Percentiles rank a stretch among this genome's conserved stretches.
These are phyloP conservation scores for Synanthedon formicaeformis DNA, from an alignment of 2,888 invertebrate genomes.

Conservation along the genomic window DNA sequence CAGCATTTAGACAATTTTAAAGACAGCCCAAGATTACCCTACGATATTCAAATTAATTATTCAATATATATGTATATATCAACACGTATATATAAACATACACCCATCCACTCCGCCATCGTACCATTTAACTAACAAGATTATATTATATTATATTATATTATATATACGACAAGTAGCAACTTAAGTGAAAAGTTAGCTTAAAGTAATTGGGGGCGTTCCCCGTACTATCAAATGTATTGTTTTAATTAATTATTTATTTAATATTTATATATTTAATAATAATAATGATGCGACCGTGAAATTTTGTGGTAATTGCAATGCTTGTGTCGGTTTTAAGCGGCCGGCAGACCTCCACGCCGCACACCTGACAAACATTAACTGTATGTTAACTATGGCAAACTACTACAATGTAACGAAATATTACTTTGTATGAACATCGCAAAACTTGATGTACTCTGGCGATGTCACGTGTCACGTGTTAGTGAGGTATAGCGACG, in stretches of 20 bases:
- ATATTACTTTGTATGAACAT: too few species aligned
- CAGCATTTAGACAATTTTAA: conserved; percentile 15
- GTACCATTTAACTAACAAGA: conserved; percentile 34
- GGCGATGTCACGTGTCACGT: too few species aligned
- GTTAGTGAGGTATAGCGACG: too few species aligned
- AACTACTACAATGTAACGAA: too few species aligned
- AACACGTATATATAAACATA: conserved; percentile 57
- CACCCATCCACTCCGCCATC: conserved; percentile 52
- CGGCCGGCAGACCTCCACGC: conserved; percentile 31
- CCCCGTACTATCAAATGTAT: conserved; percentile 11
- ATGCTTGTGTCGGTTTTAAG: conserved; percentile 35
- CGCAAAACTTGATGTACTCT: too few species aligned
- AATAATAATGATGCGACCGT: conserved; percentile 45
- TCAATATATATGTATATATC: conserved; percentile 44
- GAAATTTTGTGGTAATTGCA: conserved; percentile 57
- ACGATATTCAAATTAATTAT: conserved; percentile 47
- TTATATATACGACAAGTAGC: conserved; percentile 26
- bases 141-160: conserved; percentile 27
- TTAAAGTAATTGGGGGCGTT: conserved; percentile 18
- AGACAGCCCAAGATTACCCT: conserved; percentile 67
- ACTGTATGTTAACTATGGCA: background rate
- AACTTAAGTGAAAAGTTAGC: conserved; percentile 50
- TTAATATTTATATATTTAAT: conserved; percentile 21
- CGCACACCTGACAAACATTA: conserved; percentile 34
- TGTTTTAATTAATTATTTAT: conserved; percentile 13